Conservation (phyloP, 2,113 vertebrate species). For the Ptychochromis oligacanthus region DNA sequence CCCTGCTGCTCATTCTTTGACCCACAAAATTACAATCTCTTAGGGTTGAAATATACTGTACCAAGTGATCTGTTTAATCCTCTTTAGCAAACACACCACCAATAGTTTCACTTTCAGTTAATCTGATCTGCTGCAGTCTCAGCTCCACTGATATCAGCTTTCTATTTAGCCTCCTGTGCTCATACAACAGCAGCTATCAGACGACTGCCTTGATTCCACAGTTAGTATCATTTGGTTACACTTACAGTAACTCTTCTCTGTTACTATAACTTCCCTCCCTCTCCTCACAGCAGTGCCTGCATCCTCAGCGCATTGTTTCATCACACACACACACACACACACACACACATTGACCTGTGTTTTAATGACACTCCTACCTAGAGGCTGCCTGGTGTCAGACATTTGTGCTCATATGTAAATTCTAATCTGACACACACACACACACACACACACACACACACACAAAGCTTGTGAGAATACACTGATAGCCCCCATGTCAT, state of each 20-base stretch:
- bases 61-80: conserved; percentile 3
- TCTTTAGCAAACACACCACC: neutral
- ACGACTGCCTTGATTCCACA: neutral
- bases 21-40: conserved; percentile 3
- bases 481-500: neutral
- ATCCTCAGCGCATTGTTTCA: neutral
- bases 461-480: neutral
- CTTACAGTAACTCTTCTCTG: neutral
- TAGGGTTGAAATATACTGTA: neutral
- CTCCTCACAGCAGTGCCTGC: conserved; percentile 5
- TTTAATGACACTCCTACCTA: neutral
- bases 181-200: neutral
- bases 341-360: neutral
- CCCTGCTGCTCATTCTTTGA: neutral
- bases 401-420: neutral
- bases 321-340: neutral
- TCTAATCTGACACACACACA: neutral
- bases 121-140: conserved; percentile 16
- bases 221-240: neutral
- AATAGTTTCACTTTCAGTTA: neutral
- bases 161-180: neutral
- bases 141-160: neutral
- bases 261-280: neutral
- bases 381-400: neutral
- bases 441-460: neutral